Percentiles rank a stretch among this genome's conserved stretches.
phyloP scores from a whole-genome alignment of 64 coral and sea anemone species.

The Stichodactyla helianthus region DNA sequence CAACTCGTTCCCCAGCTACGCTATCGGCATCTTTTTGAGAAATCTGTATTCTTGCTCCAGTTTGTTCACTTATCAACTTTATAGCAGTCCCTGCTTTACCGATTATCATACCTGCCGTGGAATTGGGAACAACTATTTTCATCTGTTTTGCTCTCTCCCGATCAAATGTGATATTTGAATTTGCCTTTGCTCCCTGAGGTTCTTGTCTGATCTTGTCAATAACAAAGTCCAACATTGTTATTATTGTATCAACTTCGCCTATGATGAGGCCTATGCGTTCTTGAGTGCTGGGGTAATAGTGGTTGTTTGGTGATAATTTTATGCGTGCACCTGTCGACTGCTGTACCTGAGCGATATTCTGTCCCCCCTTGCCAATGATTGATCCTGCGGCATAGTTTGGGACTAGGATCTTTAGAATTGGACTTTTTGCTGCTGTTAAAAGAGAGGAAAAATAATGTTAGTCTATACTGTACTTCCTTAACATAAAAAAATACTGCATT shows the following conservation, averaged over 20 bases:
- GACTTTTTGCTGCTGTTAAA: slow-evolving; percentile 77
- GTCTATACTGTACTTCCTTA: background rate
- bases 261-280: slow-evolving; percentile 98
- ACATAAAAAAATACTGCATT: too few relatives aligned
- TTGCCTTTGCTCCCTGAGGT: slow-evolving; percentile 65
- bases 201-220: slow-evolving; percentile 97
- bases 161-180: slow-evolving; percentile 62
- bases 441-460: background rate
- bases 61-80: slow-evolving; percentile 84
- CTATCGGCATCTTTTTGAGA: slow-evolving; percentile 93
- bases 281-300: slow-evolving; percentile 94
- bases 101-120: slow-evolving; percentile 96
- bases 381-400: slow-evolving; percentile 98
- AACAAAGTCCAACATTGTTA: slow-evolving; percentile 90
- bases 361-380: slow-evolving; percentile 97
- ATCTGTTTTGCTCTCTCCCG: slow-evolving; percentile 90
- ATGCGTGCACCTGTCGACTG: slow-evolving; percentile 89
- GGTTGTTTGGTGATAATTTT: slow-evolving; percentile 94
- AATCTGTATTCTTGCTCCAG: slow-evolving; percentile 95
- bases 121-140: slow-evolving; percentile 96
- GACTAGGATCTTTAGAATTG: slow-evolving; percentile 90
- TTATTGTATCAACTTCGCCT: slow-evolving; percentile 88
- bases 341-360: slow-evolving; percentile 89
- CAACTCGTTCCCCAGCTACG: slow-evolving; percentile 82
- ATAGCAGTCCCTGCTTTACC: slow-evolving; percentile 89